A percentile compares a stretch with the other conserved stretches of the same genome.
These are phyloP conservation scores for Drosophila rubida DNA, from an alignment of 2,888 invertebrate species.

Conservation along the genomic window DNA sequence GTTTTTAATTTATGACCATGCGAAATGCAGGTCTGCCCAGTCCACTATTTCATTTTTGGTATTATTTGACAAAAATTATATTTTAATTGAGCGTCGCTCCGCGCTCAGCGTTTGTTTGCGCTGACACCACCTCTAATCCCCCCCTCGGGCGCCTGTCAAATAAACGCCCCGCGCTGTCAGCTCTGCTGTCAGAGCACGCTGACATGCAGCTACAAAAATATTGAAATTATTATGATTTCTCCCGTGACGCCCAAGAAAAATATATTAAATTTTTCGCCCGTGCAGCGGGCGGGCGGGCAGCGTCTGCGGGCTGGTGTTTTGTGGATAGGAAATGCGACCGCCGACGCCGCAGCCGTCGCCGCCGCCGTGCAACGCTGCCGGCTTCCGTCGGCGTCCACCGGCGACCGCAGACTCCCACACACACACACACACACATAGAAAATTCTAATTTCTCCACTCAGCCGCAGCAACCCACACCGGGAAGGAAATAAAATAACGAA, in stretches of 20 bases:
- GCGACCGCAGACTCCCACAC: constrained; percentile 69
- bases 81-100: constrained; percentile 75
- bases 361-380: constrained; percentile 38
- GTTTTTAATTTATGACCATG: constrained; percentile 83
- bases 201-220: constrained; percentile 69
- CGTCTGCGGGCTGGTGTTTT: constrained; percentile 23
- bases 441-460: constrained; percentile 74
- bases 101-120: background rate
- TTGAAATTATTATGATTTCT: constrained; percentile 78
- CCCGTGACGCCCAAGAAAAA: constrained; percentile 60
- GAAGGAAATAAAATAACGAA: constrained; percentile 12
- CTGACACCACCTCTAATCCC: constrained; percentile 18
- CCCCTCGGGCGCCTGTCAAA: constrained; percentile 66
- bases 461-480: constrained; percentile 38
- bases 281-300: constrained; percentile 13
- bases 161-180: constrained; percentile 70
- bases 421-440: constrained; percentile 41
- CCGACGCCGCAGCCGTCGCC: constrained; percentile 13
- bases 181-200: constrained; percentile 49
- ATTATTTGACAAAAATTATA: constrained; percentile 71
- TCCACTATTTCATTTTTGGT: constrained; percentile 33
- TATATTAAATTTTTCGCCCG: constrained; percentile 70
- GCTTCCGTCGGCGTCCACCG: constrained; percentile 68
- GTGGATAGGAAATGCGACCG: constrained; percentile 48
- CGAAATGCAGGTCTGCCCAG: constrained; percentile 48